Evolutionary conservation across 2,797 vertebrate species (phyloP), one percentile per base, ranked within the genome.

Genomic region (Anguilla megastoma): DNA sequence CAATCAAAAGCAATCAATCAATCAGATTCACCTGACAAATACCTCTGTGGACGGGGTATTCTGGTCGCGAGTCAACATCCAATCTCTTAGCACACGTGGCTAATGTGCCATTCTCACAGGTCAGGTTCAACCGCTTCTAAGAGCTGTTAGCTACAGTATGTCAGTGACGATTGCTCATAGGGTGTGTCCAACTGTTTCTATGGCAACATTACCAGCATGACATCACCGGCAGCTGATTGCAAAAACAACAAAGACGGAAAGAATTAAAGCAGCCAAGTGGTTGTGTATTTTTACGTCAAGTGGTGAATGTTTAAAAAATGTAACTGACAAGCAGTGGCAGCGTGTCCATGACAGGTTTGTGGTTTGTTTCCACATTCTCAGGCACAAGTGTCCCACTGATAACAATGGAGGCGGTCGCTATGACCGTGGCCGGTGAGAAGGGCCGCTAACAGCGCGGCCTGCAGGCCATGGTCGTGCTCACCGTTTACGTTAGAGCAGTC

Each of bases 401-500:
- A 69, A 69, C 1, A 9, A n/a, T 45, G 41, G 41, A 45, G 41
- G 41, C 41, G 41, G 41, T 45, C 4, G 41, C 14, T 1, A 27
- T 27, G n/a, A 58, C 56, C 63, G 14, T n/a, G n/a, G 24, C 63
- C 7, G 5, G 63, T 27, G 63, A 69, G 24, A n/a, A 69, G 1
- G 2, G 33, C 5, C 30, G 2, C 71, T 36, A 16, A 76, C 2
- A 12, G 30, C n/a, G 16, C n/a, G 30, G n/a, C 33, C 33, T 4
- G 30, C 16, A 21, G 33, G 3, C 3, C 30, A 8, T 24, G 56
- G 84, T 66, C 16, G 84, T 2, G 36, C 96, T 91, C 90, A 99
- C 98, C 97, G 0, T 96, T 99, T 66, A 99, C 90, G 0, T 99
- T 99, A 92, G 93, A 93, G 90, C 98, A 98, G 92, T 99, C 98